Base-by-base conservation (phyloP, 1,140 invertebrate species). In the Drosophila burlai region DNA sequence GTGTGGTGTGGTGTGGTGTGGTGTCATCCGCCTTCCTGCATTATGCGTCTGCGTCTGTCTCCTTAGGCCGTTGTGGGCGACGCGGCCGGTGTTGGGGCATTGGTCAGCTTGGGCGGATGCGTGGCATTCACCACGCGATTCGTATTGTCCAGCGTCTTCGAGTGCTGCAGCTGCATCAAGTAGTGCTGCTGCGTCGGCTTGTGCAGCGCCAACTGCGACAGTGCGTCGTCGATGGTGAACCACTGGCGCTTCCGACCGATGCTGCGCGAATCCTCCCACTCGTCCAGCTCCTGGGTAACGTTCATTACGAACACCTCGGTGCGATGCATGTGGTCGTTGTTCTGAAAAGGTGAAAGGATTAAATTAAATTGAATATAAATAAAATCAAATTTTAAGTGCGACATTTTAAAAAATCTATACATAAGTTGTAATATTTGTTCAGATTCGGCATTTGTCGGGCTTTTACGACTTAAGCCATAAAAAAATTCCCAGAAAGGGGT, bases 221-320 rank as follows among this genome's bases (percentile, higher is more conserved):
- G 93, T 36, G 98, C 98, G 83, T 98, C 97, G 58, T 97, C 96
- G 77, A 98, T 95, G 40, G 96, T 95, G 93, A 98, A 98, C 98
- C 98, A 99, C 93, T 98, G 97, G 73, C 98, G 94, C 93, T 97
- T 97, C 52, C 98, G 95, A 50, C 97, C 97, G 93, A 98, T 97
- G 81, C 95, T 95, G 82, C 96, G 95, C 24, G 97, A 97, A 93
- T 99, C 98, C 93, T 98, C 97, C 98, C 98, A 99, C 92, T 98
- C 98, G 29, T 97, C 96, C 80, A 98, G 93, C 93, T 98, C 97
- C 93, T 99, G 96, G 8, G 97, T 97, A 21, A 98, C 97, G 78
- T 96, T 95, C 95, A 99, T 96, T 66, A 98, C 97, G 94, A 97
- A 99, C 54, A 99, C 97, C 93, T 97, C 96, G 26, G 98, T 99